These are phyloP conservation scores for Junonia oenone DNA, from an alignment of 2,888 invertebrate genomes.

Conservation along the genomic window DNA sequence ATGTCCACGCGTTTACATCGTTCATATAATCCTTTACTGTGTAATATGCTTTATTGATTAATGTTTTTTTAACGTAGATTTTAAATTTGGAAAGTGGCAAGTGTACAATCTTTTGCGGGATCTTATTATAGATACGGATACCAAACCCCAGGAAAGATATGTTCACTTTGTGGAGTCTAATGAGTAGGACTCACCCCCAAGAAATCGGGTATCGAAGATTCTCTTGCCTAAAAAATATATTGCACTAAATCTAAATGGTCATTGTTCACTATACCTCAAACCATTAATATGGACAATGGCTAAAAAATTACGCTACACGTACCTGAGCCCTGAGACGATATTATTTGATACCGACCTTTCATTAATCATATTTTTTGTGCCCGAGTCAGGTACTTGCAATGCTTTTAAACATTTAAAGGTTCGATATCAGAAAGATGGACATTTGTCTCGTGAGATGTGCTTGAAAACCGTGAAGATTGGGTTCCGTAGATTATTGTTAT, in stretches of 20 bases:
- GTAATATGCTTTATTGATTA: no score
- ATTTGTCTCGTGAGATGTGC: slow-evolving; percentile 12
- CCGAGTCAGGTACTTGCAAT: slow-evolving; percentile 59
- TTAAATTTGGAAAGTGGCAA: no score
- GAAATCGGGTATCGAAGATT: no score
- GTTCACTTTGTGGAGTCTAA: no score
- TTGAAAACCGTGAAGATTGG: neutral
- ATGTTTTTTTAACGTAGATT: no score
- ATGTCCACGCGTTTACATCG: no score
- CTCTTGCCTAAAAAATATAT: no score
- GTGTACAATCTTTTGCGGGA: no score
- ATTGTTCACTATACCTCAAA: neutral
- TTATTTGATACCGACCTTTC: slow-evolving; percentile 66
- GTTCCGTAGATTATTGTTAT: slow-evolving; percentile 14
- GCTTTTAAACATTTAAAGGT: slow-evolving; percentile 44
- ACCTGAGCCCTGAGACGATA: slow-evolving; percentile 51
- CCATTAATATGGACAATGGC: slow-evolving; percentile 34
- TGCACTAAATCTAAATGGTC: neutral
- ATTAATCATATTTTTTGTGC: slow-evolving; percentile 75
- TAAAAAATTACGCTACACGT: slow-evolving; percentile 46
- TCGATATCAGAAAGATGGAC: slow-evolving; percentile 33
- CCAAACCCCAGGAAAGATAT: no score
- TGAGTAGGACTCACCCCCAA: no score
- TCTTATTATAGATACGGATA: no score
- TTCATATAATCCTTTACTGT: no score